Evolutionary conservation across 30 jellyfish, hydroid and myxozoan genomes (phyloP).

Genomic region (Aurelia aurita): DNA sequence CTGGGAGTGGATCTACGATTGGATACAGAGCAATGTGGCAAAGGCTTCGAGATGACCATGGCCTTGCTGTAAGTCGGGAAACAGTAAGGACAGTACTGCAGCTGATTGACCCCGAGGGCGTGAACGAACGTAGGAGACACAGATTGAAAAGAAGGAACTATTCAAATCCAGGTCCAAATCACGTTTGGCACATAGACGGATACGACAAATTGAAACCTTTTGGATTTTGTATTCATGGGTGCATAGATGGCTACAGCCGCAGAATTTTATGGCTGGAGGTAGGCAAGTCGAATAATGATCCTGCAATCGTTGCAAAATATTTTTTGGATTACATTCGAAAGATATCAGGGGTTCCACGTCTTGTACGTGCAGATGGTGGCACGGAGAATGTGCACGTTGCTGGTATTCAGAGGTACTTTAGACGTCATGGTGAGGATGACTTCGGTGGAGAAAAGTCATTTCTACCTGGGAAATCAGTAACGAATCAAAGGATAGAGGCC

Average conservation of each 20-base stretch:
- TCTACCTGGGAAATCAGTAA: slow-evolving; percentile 19
- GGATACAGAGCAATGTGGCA: slow-evolving; percentile 45
- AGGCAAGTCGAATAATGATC: slow-evolving; percentile 28
- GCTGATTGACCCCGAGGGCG: slow-evolving; percentile 58
- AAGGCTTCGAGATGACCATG: slow-evolving; percentile 7
- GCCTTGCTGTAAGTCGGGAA: slow-evolving; percentile 46
- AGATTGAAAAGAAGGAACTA: slow-evolving; percentile 20
- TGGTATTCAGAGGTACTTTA: slow-evolving; percentile 43
- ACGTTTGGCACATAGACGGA: slow-evolving; percentile 60
- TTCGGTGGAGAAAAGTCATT: slow-evolving; percentile 30
- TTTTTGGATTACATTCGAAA: slow-evolving; percentile 3
- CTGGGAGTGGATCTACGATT: slow-evolving; percentile 36
- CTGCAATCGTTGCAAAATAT: slow-evolving; percentile 18
- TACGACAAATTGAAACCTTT: slow-evolving; percentile 50
- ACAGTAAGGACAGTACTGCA: slow-evolving; percentile 19
- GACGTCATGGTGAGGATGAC: background rate
- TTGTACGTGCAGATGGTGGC: slow-evolving; percentile 47
- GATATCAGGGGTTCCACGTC: background rate
- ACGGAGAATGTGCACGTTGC: slow-evolving; percentile 39
- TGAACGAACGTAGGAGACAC: slow-evolving; percentile 23
- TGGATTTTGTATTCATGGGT: slow-evolving; percentile 40
- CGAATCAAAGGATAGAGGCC: slow-evolving; percentile 53
- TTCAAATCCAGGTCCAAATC: slow-evolving; percentile 34
- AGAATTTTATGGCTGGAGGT: slow-evolving; percentile 48
- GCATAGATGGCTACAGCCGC: slow-evolving; percentile 53